These are phyloP conservation scores for Sardina pilchardus DNA, from an alignment of 2,113 vertebrate genomes.

Conservation along the genomic window DNA sequence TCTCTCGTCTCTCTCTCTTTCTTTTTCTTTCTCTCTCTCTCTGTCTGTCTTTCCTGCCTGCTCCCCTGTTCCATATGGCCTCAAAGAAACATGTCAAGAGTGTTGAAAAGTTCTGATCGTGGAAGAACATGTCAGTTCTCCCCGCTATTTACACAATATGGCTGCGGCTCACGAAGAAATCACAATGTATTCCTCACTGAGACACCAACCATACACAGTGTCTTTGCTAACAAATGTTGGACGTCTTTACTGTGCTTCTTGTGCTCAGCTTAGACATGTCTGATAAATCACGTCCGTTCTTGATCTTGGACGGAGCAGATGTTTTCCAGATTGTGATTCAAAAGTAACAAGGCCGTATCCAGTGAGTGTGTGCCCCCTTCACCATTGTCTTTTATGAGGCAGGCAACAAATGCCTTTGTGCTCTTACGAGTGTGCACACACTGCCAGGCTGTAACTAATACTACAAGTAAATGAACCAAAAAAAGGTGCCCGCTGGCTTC, in stretches of 20 bases:
- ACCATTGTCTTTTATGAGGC: constrained; percentile 6
- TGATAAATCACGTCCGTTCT: constrained; percentile 8
- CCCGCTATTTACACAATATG: background rate
- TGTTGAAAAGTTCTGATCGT: constrained; percentile 14
- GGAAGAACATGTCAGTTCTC: background rate
- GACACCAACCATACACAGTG: background rate
- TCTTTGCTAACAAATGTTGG: constrained; percentile 11
- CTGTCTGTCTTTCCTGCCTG: background rate
- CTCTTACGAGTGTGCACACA: background rate
- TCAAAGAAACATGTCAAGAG: background rate
- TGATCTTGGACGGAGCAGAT: constrained; percentile 5
- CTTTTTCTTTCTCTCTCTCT: background rate
- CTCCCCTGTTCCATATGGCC: background rate
- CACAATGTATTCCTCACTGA: background rate
- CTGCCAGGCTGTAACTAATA: background rate
- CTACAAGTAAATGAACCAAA: background rate
- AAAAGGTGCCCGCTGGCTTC: background rate
- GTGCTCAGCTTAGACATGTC: background rate
- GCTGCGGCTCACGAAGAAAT: background rate
- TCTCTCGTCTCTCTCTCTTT: background rate
- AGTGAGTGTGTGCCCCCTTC: background rate
- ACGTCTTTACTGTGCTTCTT: background rate
- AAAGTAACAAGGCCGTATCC: background rate
- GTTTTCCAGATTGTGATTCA: background rate
- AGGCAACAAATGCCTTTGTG: constrained; percentile 18